phyloP scores from a whole-genome alignment of 2,888 invertebrate genomes.

The Thecocarcelia acutangulata region DNA sequence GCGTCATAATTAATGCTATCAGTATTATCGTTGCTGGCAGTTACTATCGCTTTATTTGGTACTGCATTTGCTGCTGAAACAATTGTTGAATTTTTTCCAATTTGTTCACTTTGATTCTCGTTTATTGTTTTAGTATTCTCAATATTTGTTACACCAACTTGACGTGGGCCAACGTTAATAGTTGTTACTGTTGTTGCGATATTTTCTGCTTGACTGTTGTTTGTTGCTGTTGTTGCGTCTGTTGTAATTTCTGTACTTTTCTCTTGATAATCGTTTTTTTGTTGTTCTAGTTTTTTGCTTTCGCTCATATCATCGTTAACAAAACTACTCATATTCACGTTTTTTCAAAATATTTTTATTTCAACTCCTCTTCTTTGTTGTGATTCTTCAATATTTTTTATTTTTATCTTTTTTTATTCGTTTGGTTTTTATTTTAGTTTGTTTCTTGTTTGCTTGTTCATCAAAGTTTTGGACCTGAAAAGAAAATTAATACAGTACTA shows the following conservation, averaged over 20 bases:
- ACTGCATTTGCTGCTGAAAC: slow-evolving; percentile 10
- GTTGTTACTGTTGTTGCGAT: slow-evolving; percentile 65
- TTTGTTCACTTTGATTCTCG: slow-evolving; percentile 62
- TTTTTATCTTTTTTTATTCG: slow-evolving; percentile 9
- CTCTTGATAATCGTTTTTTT: slow-evolving; percentile 59
- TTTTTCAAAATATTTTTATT: slow-evolving; percentile 40
- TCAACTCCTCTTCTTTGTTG: slow-evolving; percentile 32
- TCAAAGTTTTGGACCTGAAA: slow-evolving; percentile 55
- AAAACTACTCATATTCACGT: slow-evolving; percentile 73
- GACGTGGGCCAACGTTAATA: slow-evolving; percentile 34
- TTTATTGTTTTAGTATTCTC: slow-evolving; percentile 45
- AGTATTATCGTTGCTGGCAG: slow-evolving; percentile 55
- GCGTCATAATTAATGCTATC: slow-evolving; percentile 38
- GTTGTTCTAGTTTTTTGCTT: slow-evolving; percentile 68
- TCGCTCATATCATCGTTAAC: slow-evolving; percentile 71
- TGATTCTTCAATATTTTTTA: slow-evolving; percentile 12
- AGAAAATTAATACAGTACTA: slow-evolving; percentile 26
- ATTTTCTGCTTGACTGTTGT: slow-evolving; percentile 71
- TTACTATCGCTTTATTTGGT: slow-evolving; percentile 52
- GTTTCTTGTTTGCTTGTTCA: slow-evolving; percentile 52
- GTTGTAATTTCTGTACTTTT: slow-evolving; percentile 44
- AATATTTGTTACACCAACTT: slow-evolving; percentile 34
- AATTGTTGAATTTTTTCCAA: slow-evolving; percentile 27
- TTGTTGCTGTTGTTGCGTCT: slow-evolving; percentile 65
- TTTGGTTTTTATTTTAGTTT: slow-evolving; percentile 23